These are phyloP conservation scores for Pocillopora verrucosa DNA, from an alignment of 64 coral and sea anemone species.

Conservation along the genomic window DNA sequence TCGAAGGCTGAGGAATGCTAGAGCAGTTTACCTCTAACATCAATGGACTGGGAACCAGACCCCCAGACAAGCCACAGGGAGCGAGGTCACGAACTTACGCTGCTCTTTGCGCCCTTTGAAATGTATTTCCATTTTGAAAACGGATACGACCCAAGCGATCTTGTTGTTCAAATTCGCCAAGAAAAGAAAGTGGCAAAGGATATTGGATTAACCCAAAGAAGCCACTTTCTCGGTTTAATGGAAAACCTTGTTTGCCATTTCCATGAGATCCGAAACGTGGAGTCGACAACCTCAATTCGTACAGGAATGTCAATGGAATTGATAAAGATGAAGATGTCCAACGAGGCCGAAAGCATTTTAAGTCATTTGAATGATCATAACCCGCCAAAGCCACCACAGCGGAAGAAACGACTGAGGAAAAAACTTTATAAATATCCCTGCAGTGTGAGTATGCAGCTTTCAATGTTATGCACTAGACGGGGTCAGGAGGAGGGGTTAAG, in stretches of 20 bases:
- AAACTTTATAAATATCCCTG: no score
- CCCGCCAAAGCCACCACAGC: no score
- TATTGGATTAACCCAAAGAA: slow-evolving; percentile 44
- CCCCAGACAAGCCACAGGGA: no score
- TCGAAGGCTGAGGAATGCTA: neutral
- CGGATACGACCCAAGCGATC: slow-evolving; percentile 32
- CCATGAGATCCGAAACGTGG: slow-evolving; percentile 31
- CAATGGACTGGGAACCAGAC: no score
- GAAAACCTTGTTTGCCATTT: slow-evolving; percentile 14
- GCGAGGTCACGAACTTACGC: no score
- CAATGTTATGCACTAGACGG: no score
- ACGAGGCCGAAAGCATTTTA: slow-evolving; percentile 37
- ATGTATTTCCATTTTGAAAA: slow-evolving; percentile 56
- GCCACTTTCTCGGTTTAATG: slow-evolving; percentile 5
- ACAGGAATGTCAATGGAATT: slow-evolving; percentile 32
- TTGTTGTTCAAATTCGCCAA: slow-evolving; percentile 46
- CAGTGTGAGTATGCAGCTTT: no score
- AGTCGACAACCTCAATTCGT: neutral
- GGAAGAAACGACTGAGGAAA: no score
- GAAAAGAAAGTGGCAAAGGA: slow-evolving; percentile 61
- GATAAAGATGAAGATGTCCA: slow-evolving; percentile 51
- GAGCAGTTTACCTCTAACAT: neutral
- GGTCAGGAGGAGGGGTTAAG: no score
- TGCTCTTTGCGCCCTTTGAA: neutral
- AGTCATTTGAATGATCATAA: slow-evolving; percentile 17